Conservation (phyloP, 1,140 invertebrate species). For the Delia radicum region DNA sequence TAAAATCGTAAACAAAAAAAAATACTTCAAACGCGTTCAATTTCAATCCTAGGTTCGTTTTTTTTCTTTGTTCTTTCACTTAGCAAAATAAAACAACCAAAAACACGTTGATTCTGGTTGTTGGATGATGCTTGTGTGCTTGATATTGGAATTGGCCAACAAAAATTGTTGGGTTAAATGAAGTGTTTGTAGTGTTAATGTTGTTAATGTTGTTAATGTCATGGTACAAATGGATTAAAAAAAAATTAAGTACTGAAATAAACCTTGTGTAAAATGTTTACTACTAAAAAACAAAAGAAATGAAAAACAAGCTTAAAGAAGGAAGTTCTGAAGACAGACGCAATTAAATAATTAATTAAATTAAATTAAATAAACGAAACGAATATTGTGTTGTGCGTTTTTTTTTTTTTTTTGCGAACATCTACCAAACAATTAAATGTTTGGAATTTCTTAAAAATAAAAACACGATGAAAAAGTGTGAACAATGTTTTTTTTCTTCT, state of each 20-base stretch:
- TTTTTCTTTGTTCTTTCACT: background rate
- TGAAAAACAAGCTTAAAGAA: background rate
- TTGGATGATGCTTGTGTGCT: no score
- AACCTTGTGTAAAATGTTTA: background rate
- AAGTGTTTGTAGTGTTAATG: no score
- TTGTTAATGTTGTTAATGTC: background rate
- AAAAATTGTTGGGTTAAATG: background rate
- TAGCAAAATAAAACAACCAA: no score
- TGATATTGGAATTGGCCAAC: background rate
- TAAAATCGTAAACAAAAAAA: background rate
- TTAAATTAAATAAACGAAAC: constrained; percentile 6
- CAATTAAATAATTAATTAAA: constrained; percentile 24
- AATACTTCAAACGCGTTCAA: no score
- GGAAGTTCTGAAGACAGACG: constrained; percentile 15
- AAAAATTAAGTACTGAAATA: background rate
- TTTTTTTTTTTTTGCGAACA: no score
- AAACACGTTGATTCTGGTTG: no score
- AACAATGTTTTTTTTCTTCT: background rate
- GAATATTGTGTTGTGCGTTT: background rate
- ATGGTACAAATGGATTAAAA: background rate
- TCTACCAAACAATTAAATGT: no score
- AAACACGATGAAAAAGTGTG: background rate
- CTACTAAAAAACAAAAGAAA: background rate
- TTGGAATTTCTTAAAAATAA: background rate
- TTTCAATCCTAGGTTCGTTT: no score